Base-by-base conservation (phyloP, 1,140 invertebrate genomes). In the Lineus longissimus region DNA sequence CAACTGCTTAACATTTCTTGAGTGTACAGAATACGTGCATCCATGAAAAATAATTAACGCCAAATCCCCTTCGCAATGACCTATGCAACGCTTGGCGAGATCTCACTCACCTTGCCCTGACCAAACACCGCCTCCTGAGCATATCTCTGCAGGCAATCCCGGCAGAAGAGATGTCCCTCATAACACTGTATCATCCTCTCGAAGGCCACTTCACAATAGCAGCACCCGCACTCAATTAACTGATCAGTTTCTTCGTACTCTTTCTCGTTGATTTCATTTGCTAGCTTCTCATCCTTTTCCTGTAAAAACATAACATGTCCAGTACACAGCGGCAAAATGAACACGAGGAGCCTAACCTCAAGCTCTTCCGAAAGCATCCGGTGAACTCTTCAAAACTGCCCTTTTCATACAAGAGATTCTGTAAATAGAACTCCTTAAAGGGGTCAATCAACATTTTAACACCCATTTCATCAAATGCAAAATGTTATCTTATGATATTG, bases 141-240 rank as follows among this genome's bases (percentile, higher is more conserved):
- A 65, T 77, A 78, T 30, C 66, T 63, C 17, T 71, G 61, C 2
- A 78, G 66, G 63, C 76, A 78, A 9, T 71, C 69, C 22, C 62
- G 57, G 67, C 76, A 78, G 59, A 78, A 76, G 11, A 78, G 68
- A 65, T 78, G 76, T 0, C 76, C 74, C 13, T 77, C 76, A 62
- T 67, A 73, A 63, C 76, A 78, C 65, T 78, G 76, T 2, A 76
- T 70, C 70, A 78, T 73, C 7, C 63, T 62, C 31, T 76, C 76
- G 67, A 78, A 75, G 9, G 70, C 60, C 31, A 63, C 66, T 40
- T 77, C 74, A 2, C 65, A 65, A 60, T 70, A 78, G 56, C 76
- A 78, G 55, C 76, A 78, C 2, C 70, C 72, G 71, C 76, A 78
- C 62, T 78, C 76, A n/a, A 78, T 76, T 23, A 66, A 31, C 55